Evolutionary conservation across 2,888 invertebrate genomes (phyloP).

Genomic region (Gastrophysa polygoni): DNA sequence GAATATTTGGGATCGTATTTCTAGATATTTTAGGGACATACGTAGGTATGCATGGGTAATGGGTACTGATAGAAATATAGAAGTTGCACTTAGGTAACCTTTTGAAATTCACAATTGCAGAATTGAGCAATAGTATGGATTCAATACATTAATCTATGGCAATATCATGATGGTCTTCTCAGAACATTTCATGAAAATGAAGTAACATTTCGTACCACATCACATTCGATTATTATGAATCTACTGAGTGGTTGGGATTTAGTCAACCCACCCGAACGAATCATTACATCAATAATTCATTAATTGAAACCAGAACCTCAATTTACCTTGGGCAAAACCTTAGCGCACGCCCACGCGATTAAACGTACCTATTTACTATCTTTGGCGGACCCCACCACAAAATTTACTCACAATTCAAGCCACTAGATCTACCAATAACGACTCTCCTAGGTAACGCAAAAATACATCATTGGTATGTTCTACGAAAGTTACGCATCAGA

Average conservation of each 20-base stretch:
- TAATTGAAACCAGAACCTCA: neutral
- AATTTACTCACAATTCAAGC: neutral
- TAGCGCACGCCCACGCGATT: conserved; percentile 23
- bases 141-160: too few species aligned
- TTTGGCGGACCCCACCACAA: neutral
- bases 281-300: neutral
- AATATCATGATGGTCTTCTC: too few species aligned
- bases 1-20: too few species aligned
- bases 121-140: too few species aligned
- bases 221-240: neutral
- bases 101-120: too few species aligned
- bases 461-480: too few species aligned
- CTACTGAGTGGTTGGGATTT: too few species aligned
- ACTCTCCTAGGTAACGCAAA: neutral
- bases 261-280: neutral
- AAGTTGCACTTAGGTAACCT: too few species aligned
- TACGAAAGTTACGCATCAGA: too few species aligned
- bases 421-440: neutral
- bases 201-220: neutral
- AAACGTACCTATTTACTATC: neutral
- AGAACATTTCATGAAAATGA: neutral
- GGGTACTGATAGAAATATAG: too few species aligned
- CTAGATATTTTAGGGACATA: too few species aligned
- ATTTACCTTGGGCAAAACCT: conserved; percentile 23
- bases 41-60: too few species aligned